A percentile compares a stretch with the other conserved stretches of the same genome.
Evolutionary conservation across 2,888 invertebrate species (phyloP).

Genomic region (Antitype chi): DNA sequence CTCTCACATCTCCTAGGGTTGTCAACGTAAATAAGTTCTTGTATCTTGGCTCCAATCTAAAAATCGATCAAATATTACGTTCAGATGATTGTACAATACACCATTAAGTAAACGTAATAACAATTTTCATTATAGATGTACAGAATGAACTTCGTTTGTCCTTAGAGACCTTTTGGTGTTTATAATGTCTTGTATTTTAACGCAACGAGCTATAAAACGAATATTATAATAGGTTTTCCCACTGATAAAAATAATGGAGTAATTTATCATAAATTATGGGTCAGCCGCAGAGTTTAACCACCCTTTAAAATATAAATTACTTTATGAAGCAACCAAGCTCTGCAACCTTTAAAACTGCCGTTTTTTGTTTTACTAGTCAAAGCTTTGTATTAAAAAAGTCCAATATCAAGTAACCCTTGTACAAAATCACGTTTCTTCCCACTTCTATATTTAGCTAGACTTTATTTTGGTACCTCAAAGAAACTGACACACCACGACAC

Average conservation of each 20-base stretch:
- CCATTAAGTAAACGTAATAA: constrained; percentile 60
- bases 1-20: constrained; percentile 9
- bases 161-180: constrained; percentile 43
- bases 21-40: constrained; percentile 39
- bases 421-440: constrained; percentile 41
- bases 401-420: constrained; percentile 37
- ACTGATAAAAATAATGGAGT: constrained; percentile 29
- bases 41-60: constrained; percentile 49
- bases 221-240: constrained; percentile 31
- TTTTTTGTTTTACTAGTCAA: constrained; percentile 8
- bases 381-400: constrained; percentile 26
- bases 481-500: constrained; percentile 14
- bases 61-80: constrained; percentile 63
- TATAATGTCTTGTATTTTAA: constrained; percentile 46
- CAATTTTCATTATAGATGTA: constrained; percentile 62
- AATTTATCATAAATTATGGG: constrained; percentile 1
- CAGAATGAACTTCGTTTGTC: constrained; percentile 44
- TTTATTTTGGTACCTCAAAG: constrained; percentile 52
- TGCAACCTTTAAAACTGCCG: not conserved
- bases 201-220: constrained; percentile 23
- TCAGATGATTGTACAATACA: constrained; percentile 58
- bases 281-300: not conserved
- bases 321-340: not conserved
- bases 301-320: not conserved
- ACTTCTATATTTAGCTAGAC: constrained; percentile 54